Evolutionary conservation across 2,113 vertebrate genomes (phyloP), one percentile per base, ranked within the genome.

Genomic region (Ictalurus punctatus): DNA sequence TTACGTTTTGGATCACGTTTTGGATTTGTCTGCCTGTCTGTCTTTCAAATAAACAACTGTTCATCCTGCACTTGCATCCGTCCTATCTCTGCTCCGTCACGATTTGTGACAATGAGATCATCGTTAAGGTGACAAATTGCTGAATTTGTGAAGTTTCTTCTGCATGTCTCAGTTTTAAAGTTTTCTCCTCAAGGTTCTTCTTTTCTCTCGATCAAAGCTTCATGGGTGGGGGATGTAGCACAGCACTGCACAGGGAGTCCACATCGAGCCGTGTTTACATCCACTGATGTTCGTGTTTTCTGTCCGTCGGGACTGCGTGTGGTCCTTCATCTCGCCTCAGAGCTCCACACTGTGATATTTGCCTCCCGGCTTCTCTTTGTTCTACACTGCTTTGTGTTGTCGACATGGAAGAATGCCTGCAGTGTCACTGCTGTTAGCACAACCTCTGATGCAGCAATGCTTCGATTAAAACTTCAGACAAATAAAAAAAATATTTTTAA

Each of bases 231-330:
- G 30, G 86, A 63, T 86, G n/a, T n/a, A 76, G 83, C 16, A 21
- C 13, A 25, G 27, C 58, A 65, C 65, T 61, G 52, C 14, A 59
- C 19, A 59, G 73, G 88, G 85, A 83, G 59, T 76, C 61, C 14
- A 9, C 6, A 85, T 58, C 6, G 14, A 63, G 82, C 27, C 10
- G 27, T 89, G 87, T 86, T 52, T 89, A 76, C 83, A 54, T 78
- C 63, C 88, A 86, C 37, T 86, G 85, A 89, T 89, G 83, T 86
- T 80, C 61, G 86, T 48, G 34, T 37, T 81, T 71, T 56, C 48
- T 56, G 6, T 87, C 78, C 30, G 16, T 37, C 17, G 80, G 86
- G 79, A 80, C 86, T 71, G 48, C 10, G 48, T 54, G 52, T 65
- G 52, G 78, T 52, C 86, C 86, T 83, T 87, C 34, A 82, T 82